phyloP scores from a whole-genome alignment of 1,140 invertebrate species.

The Calycopis cecrops region DNA sequence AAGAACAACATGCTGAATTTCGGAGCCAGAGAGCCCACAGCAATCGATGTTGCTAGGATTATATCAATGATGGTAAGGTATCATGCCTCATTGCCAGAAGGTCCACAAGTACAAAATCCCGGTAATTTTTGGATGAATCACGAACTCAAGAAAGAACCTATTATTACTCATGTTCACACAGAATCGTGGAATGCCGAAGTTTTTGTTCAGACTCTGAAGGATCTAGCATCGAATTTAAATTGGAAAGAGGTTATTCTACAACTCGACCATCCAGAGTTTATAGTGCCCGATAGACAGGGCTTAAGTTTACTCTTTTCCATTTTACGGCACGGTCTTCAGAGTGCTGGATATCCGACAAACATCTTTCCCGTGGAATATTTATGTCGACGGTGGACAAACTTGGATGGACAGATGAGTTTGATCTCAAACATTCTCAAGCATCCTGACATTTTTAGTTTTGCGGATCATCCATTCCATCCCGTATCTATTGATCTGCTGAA shows the following conservation, averaged over 20 bases:
- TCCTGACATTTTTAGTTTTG: constrained; percentile 95
- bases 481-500: constrained; percentile 93
- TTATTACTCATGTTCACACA: constrained; percentile 37
- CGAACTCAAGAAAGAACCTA: constrained; percentile 70
- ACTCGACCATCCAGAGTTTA: constrained; percentile 92
- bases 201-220: constrained; percentile 93
- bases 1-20: constrained; percentile 87
- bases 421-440: constrained; percentile 91
- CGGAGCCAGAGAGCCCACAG: constrained; percentile 82
- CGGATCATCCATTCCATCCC: constrained; percentile 90
- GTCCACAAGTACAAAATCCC: constrained; percentile 79
- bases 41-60: constrained; percentile 88
- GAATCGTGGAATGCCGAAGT: constrained; percentile 94
- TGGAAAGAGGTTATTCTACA: constrained; percentile 96
- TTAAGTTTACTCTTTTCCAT: constrained; percentile 88
- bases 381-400: constrained; percentile 93
- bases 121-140: constrained; percentile 76
- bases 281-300: constrained; percentile 90
- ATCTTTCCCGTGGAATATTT: constrained; percentile 92
- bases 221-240: constrained; percentile 88
- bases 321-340: constrained; percentile 85
- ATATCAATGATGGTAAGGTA: constrained; percentile 91
- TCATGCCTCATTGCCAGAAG: constrained; percentile 82
- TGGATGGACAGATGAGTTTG: constrained; percentile 93
- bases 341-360: constrained; percentile 81